Conservation (phyloP, 2,113 vertebrate species). For the Chrysochloris asiatica region DNA sequence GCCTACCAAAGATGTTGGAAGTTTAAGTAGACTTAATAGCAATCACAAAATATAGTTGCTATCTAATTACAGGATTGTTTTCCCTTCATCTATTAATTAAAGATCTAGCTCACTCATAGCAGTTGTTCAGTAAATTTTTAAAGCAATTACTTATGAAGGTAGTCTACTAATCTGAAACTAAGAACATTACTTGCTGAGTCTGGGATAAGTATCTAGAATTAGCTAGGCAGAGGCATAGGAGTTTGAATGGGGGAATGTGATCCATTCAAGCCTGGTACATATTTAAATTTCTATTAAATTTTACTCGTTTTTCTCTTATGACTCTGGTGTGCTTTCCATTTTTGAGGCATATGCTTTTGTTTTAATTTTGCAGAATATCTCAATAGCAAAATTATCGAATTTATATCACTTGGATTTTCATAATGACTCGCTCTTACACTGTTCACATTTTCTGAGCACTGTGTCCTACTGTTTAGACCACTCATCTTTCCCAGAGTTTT, state of each 20-base stretch:
- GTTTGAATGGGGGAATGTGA: neutral
- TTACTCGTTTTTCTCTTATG: neutral
- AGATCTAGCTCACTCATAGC: neutral
- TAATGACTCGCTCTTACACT: neutral
- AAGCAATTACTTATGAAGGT: neutral
- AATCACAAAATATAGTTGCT: neutral
- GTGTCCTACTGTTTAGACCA: neutral
- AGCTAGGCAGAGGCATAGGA: no score
- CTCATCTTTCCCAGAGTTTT: neutral
- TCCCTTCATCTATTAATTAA: neutral
- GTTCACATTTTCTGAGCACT: slow-evolving; percentile 17
- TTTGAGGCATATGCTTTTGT: neutral
- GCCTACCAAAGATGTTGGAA: neutral
- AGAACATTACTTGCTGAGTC: neutral
- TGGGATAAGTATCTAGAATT: neutral
- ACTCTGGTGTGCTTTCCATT: neutral
- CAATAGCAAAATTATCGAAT: neutral
- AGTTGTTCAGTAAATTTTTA: neutral
- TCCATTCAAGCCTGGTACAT: neutral
- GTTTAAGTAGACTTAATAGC: neutral
- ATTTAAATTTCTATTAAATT: neutral
- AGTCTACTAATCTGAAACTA: neutral
- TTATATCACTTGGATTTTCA: neutral
- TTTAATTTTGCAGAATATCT: slow-evolving; percentile 27
- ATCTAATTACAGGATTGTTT: neutral